Conservation (phyloP, 2,888 invertebrate genomes). For the Cloeon dipterum region DNA sequence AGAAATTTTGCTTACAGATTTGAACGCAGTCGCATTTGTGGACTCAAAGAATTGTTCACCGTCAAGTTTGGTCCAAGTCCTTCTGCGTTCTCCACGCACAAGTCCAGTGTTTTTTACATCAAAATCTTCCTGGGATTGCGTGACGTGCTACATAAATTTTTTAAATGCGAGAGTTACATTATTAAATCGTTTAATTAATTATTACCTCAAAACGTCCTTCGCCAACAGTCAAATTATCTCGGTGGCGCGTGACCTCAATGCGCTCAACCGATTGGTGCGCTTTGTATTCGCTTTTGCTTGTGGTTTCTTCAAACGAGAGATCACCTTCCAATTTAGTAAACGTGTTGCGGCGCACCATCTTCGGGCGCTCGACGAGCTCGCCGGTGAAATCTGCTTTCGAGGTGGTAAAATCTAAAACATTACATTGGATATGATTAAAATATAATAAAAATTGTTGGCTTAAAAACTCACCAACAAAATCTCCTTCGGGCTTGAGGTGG, state of each 20-base stretch:
- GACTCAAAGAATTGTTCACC: conserved; percentile 22
- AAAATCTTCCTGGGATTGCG: conserved; percentile 29
- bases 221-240: conserved; percentile 37
- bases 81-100: conserved; percentile 31
- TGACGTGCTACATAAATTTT: no score
- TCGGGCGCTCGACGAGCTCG: conserved; percentile 36
- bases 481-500: conserved; percentile 14
- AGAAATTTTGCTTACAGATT: neutral
- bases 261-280: conserved; percentile 31
- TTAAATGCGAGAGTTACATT: neutral
- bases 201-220: conserved; percentile 30
- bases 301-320: conserved; percentile 23
- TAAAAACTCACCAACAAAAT: conserved; percentile 18
- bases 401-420: conserved; percentile 39
- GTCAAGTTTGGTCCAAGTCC: conserved; percentile 36
- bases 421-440: no score
- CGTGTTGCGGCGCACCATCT: conserved; percentile 44
- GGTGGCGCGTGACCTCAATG: conserved; percentile 28
- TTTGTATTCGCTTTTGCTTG: conserved; percentile 34
- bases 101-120: conserved; percentile 30
- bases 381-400: conserved; percentile 42
- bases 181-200: neutral
- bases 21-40: conserved; percentile 31
- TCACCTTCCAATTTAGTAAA: conserved; percentile 59
- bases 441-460: no score